A percentile compares a stretch with the other conserved stretches of the same genome.
phyloP scores from a whole-genome alignment of 2,888 invertebrate genomes.

The Hecatera dysodea region DNA sequence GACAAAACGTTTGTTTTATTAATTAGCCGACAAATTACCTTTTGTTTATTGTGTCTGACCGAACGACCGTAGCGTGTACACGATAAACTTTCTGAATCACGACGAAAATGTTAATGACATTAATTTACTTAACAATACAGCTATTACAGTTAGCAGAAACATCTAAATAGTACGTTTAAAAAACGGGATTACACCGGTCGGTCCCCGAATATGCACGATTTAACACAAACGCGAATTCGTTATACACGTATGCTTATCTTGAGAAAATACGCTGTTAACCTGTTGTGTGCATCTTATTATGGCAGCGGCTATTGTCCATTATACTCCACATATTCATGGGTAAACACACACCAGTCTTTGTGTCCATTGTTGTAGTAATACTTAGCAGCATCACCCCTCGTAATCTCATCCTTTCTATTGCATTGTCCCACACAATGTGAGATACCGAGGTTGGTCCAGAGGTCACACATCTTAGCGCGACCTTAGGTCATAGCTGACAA shows the following conservation, averaged over 20 bases:
- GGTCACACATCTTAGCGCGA: conserved; percentile 82
- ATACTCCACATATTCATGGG: conserved; percentile 89
- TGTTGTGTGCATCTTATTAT: conserved; percentile 86
- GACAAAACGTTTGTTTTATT: conserved; percentile 56
- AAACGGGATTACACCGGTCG: conserved; percentile 82
- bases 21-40: conserved; percentile 68
- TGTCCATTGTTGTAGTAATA: conserved; percentile 87
- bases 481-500: conserved; percentile 87
- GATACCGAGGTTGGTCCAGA: conserved; percentile 82
- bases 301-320: conserved; percentile 85
- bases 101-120: conserved; percentile 79
- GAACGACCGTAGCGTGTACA: conserved; percentile 68
- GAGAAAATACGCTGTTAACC: conserved; percentile 87
- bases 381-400: conserved; percentile 89
- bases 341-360: conserved; percentile 90
- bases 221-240: conserved; percentile 90
- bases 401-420: conserved; percentile 82
- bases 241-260: conserved; percentile 89
- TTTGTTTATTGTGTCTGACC: conserved; percentile 67
- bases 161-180: conserved; percentile 87
- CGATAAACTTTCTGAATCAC: conserved; percentile 69
- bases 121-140: conserved; percentile 86
- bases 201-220: conserved; percentile 88
- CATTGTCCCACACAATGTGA: conserved; percentile 81
- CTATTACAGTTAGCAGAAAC: conserved; percentile 83